phyloP scores from a whole-genome alignment of 2,888 invertebrate species.

The Allacma fusca region DNA sequence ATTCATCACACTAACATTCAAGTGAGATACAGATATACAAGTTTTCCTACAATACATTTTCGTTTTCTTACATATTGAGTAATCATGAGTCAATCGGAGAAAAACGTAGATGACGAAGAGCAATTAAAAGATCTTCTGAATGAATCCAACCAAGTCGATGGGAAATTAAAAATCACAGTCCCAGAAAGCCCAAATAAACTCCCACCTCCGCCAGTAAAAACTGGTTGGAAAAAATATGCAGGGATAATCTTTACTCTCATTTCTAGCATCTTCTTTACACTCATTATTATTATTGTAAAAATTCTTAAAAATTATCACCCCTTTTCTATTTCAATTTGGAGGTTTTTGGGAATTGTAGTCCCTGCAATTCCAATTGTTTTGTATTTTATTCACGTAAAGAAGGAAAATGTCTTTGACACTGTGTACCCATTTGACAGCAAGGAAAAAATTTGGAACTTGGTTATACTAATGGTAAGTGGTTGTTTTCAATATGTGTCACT shows the following conservation, averaged over 20 bases:
- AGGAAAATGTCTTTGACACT: constrained; percentile 42
- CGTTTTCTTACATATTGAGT: no score
- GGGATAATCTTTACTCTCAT: constrained; percentile 51
- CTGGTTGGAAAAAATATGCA: constrained; percentile 49
- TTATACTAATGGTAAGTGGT: constrained; percentile 40
- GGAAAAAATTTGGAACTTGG: constrained; percentile 27
- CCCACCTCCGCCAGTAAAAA: not conserved
- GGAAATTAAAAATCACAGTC: no score
- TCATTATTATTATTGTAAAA: constrained; percentile 54
- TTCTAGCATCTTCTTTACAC: constrained; percentile 52
- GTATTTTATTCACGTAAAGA: constrained; percentile 40
- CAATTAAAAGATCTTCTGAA: no score
- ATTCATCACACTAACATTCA: no score
- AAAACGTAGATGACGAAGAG: no score
- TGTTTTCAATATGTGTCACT: not conserved
- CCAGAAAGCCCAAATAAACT: no score
- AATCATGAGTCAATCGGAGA: no score
- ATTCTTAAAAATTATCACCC: constrained; percentile 52
- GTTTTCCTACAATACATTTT: no score
- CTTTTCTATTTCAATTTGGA: constrained; percentile 55
- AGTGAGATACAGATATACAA: no score
- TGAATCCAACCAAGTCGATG: no score
- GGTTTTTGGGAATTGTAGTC: constrained; percentile 50
- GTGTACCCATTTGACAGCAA: constrained; percentile 37
- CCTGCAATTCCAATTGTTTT: constrained; percentile 46